Evolutionary conservation across 2,888 invertebrate genomes (phyloP), one percentile per base, ranked within the genome.

Genomic region (Lithophane semibrunnea): DNA sequence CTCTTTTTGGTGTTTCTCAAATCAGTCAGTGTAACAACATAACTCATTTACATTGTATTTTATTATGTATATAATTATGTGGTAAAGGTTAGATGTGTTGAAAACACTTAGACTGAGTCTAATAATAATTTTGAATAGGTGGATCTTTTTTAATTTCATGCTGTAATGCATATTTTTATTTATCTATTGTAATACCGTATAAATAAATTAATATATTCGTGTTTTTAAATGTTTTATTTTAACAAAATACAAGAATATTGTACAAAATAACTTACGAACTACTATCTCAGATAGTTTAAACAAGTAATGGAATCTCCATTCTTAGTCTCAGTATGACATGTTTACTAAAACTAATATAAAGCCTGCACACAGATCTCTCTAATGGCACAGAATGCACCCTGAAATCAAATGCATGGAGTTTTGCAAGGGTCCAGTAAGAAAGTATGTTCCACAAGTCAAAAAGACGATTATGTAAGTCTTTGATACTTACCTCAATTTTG

Each of bases 361-460:
- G 83, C 83, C 79, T 79, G 82, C 78, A 86, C 80, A 88, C 89
- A 92, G 92, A 92, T 92, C 90, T 91, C 86, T 84, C 58, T 82
- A 90, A 94, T 94, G 94, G 92, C 90, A 90, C 91, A 70, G 44
- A 82, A 76, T 82, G 87, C 80, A 92, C 92, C 91, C 89, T 84
- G 79, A 88, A 88, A 83, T 83, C 76, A 87, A 85, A 86, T 84
- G 78, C 86, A 85, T 76, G 80, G 73, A 77, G 61, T 77, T 75
- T 71, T 13, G 52, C 66, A 44, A 78, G 64, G 71, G 63, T 74
- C 21, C 47, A 42, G 29, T 58, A 44, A 16, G 12, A 61, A 61
- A 63, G 3, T 60, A 65, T 60, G 29, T 44, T 52, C 42, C 29
- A 4, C 13, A 61, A 75, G 29, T 58, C 12, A 66, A 79, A 47